Percentiles rank a stretch among this genome's conserved stretches.
Evolutionary conservation across 2,888 invertebrate species (phyloP).

Genomic region (Anoplius nigerrimus): DNA sequence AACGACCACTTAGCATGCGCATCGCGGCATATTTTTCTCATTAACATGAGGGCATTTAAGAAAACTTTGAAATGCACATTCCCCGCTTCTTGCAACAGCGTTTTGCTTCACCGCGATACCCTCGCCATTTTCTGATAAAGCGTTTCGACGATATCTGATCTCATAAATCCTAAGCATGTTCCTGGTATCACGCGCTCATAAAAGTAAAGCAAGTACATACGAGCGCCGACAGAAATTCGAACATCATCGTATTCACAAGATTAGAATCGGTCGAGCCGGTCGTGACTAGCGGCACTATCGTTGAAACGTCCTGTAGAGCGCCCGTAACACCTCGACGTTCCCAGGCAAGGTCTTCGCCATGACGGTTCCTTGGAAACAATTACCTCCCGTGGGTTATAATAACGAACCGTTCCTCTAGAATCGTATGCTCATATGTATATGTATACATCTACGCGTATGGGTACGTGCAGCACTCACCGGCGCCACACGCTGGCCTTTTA

Average conservation of each 20-base stretch:
- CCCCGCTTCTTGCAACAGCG: no score
- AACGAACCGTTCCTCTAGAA: conserved; percentile 61
- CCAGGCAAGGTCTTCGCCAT: conserved; percentile 69
- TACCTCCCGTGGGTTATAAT: conserved; percentile 67
- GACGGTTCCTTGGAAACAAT: conserved; percentile 71
- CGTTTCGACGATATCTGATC: no score
- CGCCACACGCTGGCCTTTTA: conserved; percentile 32
- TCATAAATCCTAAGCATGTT: no score
- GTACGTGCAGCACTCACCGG: conserved; percentile 23
- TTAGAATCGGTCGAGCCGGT: conserved; percentile 45
- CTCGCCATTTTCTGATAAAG: background rate
- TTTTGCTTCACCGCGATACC: background rate
- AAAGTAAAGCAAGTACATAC: background rate
- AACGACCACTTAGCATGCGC: no score
- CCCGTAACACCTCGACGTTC: conserved; percentile 65
- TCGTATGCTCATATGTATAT: conserved; percentile 46
- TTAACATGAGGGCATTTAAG: no score
- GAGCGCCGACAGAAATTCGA: conserved; percentile 20
- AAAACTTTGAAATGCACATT: no score
- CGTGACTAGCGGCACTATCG: conserved; percentile 63
- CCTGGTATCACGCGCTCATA: background rate
- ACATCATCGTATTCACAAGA: conserved; percentile 28
- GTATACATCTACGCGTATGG: no score
- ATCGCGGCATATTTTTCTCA: no score
- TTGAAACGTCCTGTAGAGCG: conserved; percentile 61